A percentile compares a stretch with the other conserved stretches of the same genome.
These are phyloP conservation scores for Heliconius melpomene DNA, from an alignment of 1,140 invertebrate genomes.

Conservation along the genomic window DNA sequence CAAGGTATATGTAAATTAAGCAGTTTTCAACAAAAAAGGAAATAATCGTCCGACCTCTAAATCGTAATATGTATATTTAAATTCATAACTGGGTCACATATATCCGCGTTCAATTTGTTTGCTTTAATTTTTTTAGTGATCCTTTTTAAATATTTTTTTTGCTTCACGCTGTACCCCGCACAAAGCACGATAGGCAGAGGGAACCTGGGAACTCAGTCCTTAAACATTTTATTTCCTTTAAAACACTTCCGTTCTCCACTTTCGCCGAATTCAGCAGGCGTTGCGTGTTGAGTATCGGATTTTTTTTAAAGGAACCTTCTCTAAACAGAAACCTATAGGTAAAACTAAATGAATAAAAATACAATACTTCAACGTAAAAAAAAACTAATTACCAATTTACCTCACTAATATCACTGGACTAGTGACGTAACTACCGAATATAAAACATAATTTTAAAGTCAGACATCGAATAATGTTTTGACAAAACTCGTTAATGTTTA, in stretches of 20 bases:
- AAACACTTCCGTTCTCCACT: no score
- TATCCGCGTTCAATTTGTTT: background rate
- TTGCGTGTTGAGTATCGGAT: no score
- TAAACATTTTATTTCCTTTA: no score
- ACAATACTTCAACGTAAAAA: background rate
- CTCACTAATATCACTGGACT: background rate
- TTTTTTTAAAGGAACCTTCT: no score
- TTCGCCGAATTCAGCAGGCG: no score
- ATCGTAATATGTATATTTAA: background rate
- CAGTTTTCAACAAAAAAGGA: background rate
- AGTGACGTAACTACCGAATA: constrained; percentile 57
- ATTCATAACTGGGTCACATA: background rate
- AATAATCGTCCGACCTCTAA: background rate
- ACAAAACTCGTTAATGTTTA: constrained; percentile 22
- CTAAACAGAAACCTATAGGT: background rate
- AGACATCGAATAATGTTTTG: constrained; percentile 3
- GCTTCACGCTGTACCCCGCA: no score
- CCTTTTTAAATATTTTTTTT: no score
- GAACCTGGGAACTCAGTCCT: no score
- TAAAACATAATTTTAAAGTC: constrained; percentile 26
- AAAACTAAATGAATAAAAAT: background rate
- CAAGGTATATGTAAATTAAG: background rate
- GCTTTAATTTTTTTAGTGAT: background rate
- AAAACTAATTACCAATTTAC: background rate
- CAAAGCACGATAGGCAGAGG: no score